These are phyloP conservation scores for Muricea muricata DNA, from an alignment of 92 coral and sea anemone species.

Conservation along the genomic window DNA sequence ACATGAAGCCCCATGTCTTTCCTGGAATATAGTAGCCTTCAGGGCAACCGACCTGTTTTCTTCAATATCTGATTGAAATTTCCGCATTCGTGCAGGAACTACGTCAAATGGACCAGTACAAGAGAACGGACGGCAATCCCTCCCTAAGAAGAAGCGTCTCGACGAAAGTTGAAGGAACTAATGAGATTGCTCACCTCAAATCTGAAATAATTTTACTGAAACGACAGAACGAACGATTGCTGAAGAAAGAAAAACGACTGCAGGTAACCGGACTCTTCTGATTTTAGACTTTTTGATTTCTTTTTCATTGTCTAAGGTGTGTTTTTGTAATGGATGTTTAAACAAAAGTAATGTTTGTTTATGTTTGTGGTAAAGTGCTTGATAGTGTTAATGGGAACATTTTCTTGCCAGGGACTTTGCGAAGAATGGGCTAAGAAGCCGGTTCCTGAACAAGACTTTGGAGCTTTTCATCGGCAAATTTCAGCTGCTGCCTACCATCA, in stretches of 20 bases:
- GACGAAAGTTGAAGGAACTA: constrained; percentile 73
- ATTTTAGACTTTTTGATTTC: too few relatives aligned
- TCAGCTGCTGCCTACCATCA: constrained; percentile 92
- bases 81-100: constrained; percentile 68
- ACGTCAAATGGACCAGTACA: constrained; percentile 93
- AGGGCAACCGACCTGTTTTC: too few relatives aligned
- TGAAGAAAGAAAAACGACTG: constrained; percentile 90
- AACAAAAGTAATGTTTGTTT: too few relatives aligned
- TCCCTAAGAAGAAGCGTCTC: constrained; percentile 78
- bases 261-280: constrained; percentile 60
- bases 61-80: too few relatives aligned
- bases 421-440: constrained; percentile 93
- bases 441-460: constrained; percentile 83
- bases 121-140: constrained; percentile 62
- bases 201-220: constrained; percentile 83
- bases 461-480: constrained; percentile 85
- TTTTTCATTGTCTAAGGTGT: too few relatives aligned
- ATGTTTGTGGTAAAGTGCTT: too few relatives aligned
- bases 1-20: too few relatives aligned
- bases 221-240: constrained; percentile 79
- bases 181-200: constrained; percentile 72
- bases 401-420: constrained; percentile 84
- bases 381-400: too few relatives aligned
- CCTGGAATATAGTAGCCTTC: too few relatives aligned
- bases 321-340: too few relatives aligned